A percentile compares a stretch with the other conserved stretches of the same genome.
Evolutionary conservation across 1,140 invertebrate species (phyloP).

Genomic region (Akabosia matsudoensis): DNA sequence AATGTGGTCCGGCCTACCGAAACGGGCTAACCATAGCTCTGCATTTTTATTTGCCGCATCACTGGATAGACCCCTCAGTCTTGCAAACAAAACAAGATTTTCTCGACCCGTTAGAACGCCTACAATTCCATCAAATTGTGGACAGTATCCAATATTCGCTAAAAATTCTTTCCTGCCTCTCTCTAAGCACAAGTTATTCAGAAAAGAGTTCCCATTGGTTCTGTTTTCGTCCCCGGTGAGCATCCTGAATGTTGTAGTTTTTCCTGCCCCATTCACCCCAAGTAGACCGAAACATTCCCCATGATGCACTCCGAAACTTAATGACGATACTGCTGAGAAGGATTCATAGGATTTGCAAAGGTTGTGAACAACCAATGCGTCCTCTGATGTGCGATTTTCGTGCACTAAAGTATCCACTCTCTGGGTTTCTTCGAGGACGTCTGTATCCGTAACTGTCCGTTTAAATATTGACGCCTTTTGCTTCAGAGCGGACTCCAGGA

Average conservation of each 20-base stretch:
- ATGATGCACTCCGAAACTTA: slow-evolving; percentile 45
- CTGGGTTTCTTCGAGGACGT: neutral
- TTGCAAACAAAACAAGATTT: slow-evolving; percentile 58
- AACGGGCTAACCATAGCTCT: slow-evolving; percentile 42
- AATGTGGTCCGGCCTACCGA: too few relatives aligned
- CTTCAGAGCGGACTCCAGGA: slow-evolving; percentile 30
- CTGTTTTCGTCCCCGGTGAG: slow-evolving; percentile 56
- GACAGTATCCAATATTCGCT: slow-evolving; percentile 55
- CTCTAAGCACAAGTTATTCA: slow-evolving; percentile 53
- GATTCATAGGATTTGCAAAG: slow-evolving; percentile 41
- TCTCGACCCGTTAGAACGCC: slow-evolving; percentile 60
- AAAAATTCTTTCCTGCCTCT: slow-evolving; percentile 51
- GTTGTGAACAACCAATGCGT: slow-evolving; percentile 23
- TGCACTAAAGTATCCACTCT: neutral
- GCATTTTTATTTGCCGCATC: slow-evolving; percentile 52
- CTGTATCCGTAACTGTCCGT: neutral
- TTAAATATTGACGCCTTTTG: neutral
- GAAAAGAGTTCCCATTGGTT: slow-evolving; percentile 56
- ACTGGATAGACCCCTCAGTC: slow-evolving; percentile 54
- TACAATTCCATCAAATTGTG: slow-evolving; percentile 61
- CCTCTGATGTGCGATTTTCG: neutral
- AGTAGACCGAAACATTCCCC: slow-evolving; percentile 43
- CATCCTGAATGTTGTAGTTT: slow-evolving; percentile 65
- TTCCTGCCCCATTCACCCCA: neutral
- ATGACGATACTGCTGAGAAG: slow-evolving; percentile 41